These are phyloP conservation scores for Ceratina calcarata DNA, from an alignment of 1,140 invertebrate genomes.

Conservation along the genomic window DNA sequence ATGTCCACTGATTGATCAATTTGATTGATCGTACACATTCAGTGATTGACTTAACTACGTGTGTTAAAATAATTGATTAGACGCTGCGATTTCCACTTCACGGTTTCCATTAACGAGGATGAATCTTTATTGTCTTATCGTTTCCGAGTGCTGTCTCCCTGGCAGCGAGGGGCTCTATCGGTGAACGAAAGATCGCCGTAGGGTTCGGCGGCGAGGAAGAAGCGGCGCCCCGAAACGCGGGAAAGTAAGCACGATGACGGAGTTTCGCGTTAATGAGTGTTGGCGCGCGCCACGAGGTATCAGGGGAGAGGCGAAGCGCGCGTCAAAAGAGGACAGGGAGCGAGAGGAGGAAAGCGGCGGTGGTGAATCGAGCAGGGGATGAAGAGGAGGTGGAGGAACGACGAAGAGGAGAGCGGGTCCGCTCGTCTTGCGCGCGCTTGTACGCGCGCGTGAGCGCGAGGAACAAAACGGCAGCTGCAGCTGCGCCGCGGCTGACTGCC, in stretches of 20 bases:
- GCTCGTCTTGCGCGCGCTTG: background rate
- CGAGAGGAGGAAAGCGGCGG: background rate
- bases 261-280: slow-evolving; percentile 69
- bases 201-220: background rate
- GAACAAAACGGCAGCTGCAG: slow-evolving; percentile 74
- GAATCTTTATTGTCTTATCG: too few species aligned
- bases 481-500: slow-evolving; percentile 64
- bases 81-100: too few species aligned
- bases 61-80: too few species aligned
- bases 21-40: too few species aligned
- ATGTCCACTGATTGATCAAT: too few species aligned
- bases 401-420: background rate
- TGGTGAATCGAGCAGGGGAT: background rate
- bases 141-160: too few species aligned
- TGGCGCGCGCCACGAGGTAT: slow-evolving; percentile 68
- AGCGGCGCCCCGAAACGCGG: slow-evolving; percentile 36
- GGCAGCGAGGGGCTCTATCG: background rate
- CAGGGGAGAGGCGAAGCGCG: slow-evolving; percentile 42
- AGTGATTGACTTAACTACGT: too few species aligned
- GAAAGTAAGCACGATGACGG: slow-evolving; percentile 48
- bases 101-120: too few species aligned
- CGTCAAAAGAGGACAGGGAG: slow-evolving; percentile 42
- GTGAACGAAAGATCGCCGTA: background rate
- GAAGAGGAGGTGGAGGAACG: background rate
- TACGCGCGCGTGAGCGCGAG: slow-evolving; percentile 30